A percentile compares a stretch with the other conserved stretches of the same genome.
These are phyloP conservation scores for Idaea aversata DNA, from an alignment of 2,888 invertebrate species.

Conservation along the genomic window DNA sequence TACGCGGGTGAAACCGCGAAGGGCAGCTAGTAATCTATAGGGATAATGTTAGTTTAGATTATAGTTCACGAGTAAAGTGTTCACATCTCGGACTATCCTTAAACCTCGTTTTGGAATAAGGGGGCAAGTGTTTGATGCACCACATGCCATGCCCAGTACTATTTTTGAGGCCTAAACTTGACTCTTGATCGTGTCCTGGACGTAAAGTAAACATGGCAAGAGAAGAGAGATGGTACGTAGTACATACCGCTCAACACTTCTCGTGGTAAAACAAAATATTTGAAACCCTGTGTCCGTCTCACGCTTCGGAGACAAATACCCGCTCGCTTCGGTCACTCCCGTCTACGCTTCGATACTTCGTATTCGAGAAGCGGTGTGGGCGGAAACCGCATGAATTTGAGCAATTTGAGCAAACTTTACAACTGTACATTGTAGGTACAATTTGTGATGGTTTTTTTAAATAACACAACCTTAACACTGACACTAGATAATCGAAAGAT, in stretches of 20 bases:
- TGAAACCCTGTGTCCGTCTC: background rate
- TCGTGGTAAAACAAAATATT: background rate
- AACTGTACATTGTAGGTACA: constrained; percentile 2
- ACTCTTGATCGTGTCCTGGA: background rate
- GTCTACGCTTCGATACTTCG: constrained; percentile 6
- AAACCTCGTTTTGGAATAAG: too few relatives aligned
- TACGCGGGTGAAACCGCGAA: too few relatives aligned
- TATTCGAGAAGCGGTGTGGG: constrained; percentile 1
- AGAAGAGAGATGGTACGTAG: background rate
- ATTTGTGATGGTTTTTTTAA: background rate
- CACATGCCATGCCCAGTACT: too few relatives aligned
- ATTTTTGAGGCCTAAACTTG: too few relatives aligned
- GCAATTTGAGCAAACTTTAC: background rate
- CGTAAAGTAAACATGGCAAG: background rate
- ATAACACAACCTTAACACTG: background rate
- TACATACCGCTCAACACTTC: background rate
- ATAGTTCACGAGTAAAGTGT: too few relatives aligned
- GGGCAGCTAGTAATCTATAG: too few relatives aligned
- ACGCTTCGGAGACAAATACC: background rate
- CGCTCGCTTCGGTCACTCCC: background rate
- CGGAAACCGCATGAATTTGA: background rate
- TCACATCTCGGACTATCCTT: too few relatives aligned
- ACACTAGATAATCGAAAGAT: background rate
- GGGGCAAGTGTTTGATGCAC: too few relatives aligned
- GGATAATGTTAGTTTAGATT: too few relatives aligned